Evolutionary conservation across 1,140 invertebrate genomes (phyloP).

Genomic region (Calliopsis andreniformis): DNA sequence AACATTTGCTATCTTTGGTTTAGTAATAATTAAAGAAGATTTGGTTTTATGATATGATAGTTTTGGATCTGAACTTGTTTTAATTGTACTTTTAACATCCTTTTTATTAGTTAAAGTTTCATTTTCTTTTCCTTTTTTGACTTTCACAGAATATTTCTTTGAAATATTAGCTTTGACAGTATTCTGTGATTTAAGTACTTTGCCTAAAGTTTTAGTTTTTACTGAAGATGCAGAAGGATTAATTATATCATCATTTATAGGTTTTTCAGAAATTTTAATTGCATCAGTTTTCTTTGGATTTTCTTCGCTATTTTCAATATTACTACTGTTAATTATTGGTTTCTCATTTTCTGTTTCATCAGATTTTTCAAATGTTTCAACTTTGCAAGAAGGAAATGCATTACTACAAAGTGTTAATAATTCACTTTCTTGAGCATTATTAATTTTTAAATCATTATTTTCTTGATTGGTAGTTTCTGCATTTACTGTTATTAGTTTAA

Average conservation of each 20-base stretch:
- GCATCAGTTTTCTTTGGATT: not conserved
- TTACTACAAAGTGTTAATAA: not conserved
- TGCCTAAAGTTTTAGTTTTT: not conserved
- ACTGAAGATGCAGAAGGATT: not conserved
- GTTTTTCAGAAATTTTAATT: not conserved
- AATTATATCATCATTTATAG: not conserved
- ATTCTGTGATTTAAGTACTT: not conserved
- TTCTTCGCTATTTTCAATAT: conserved; percentile 19
- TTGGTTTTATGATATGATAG: conserved; percentile 4
- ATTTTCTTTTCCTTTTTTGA: conserved; percentile 51
- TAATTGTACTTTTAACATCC: conserved; percentile 1
- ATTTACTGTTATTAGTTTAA: conserved; percentile 50
- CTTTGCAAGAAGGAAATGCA: not conserved
- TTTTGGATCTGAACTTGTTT: conserved; percentile 15
- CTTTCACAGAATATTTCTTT: not conserved
- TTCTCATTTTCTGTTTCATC: not conserved
- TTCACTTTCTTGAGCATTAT: not conserved
- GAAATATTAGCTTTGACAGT: not conserved
- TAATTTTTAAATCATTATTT: not conserved
- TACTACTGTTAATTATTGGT: conserved; percentile 9
- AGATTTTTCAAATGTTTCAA: not conserved
- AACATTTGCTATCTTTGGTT: conserved; percentile 9
- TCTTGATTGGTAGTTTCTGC: not conserved
- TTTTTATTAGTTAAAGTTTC: conserved; percentile 9
- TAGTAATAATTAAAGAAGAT: not conserved